phyloP scores from a whole-genome alignment of 2,888 invertebrate species.

The Drosophila emarginata region DNA sequence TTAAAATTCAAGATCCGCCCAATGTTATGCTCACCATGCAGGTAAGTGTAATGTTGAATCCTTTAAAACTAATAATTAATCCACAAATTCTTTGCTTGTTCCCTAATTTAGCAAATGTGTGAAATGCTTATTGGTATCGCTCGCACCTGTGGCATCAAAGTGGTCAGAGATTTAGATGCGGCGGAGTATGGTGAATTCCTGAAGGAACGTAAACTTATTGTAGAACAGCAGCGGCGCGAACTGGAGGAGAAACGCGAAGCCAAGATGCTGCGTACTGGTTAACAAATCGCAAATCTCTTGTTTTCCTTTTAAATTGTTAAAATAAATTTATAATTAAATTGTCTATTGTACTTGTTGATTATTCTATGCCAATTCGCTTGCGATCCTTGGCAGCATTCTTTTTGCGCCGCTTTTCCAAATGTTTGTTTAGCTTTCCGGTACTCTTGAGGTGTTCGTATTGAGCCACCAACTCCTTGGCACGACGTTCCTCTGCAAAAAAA shows the following conservation, averaged over 20 bases:
- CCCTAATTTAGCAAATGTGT: slow-evolving; percentile 87
- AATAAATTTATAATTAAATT: slow-evolving; percentile 19
- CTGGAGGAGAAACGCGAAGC: slow-evolving; percentile 93
- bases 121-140: slow-evolving; percentile 90
- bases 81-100: slow-evolving; percentile 5
- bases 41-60: slow-evolving; percentile 47
- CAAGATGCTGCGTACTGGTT: slow-evolving; percentile 93
- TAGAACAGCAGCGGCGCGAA: slow-evolving; percentile 89
- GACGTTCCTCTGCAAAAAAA: slow-evolving; percentile 88
- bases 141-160: slow-evolving; percentile 91
- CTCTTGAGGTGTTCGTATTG: slow-evolving; percentile 92
- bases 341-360: slow-evolving; percentile 23
- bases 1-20: slow-evolving; percentile 95
- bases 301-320: slow-evolving; percentile 32
- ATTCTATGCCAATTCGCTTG: slow-evolving; percentile 80
- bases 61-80: background rate
- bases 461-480: slow-evolving; percentile 88
- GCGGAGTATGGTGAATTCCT: slow-evolving; percentile 92
- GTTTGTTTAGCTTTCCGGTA: slow-evolving; percentile 89
- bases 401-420: slow-evolving; percentile 91
- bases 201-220: slow-evolving; percentile 87
- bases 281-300: slow-evolving; percentile 42
- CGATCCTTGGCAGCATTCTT: slow-evolving; percentile 85
- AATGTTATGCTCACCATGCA: slow-evolving; percentile 81
- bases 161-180: slow-evolving; percentile 89